phyloP scores from a whole-genome alignment of 64 coral and sea anemone genomes.

The Acropora yongei region DNA sequence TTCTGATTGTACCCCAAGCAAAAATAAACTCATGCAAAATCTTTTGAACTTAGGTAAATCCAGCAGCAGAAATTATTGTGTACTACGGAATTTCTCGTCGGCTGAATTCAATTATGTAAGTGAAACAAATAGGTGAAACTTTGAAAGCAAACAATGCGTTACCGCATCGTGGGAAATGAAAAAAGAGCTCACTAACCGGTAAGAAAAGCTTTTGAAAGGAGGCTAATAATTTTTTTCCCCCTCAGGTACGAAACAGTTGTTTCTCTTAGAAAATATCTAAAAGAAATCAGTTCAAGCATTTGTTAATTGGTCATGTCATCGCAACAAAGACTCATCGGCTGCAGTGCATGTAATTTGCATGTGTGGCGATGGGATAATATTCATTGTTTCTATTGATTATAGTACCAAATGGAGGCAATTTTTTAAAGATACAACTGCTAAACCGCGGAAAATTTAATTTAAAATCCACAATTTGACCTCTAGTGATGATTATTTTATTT shows the following conservation, averaged over 20 bases:
- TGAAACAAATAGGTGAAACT: background rate
- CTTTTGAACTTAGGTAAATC: slow-evolving; percentile 34
- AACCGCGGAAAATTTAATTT: slow-evolving; percentile 21
- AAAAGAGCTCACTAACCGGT: background rate
- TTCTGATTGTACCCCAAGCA: slow-evolving; percentile 18
- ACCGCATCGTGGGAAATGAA: too few species aligned
- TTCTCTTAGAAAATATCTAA: background rate
- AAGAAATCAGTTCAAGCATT: background rate
- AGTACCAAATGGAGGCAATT: background rate
- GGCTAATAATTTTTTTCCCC: background rate
- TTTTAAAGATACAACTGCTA: slow-evolving; percentile 10
- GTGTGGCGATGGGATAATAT: too few species aligned
- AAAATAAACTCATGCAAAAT: background rate
- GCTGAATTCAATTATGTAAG: background rate
- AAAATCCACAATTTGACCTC: too few species aligned
- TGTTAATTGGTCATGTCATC: background rate
- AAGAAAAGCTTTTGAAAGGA: background rate
- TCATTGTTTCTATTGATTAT: background rate
- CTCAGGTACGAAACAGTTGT: background rate
- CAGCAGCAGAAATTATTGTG: slow-evolving; percentile 10
- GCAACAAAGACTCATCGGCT: too few species aligned
- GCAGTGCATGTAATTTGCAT: too few species aligned
- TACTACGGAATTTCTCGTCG: background rate
- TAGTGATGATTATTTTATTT: slow-evolving; percentile 23
- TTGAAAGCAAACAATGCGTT: background rate